Conservation (phyloP, 2,113 vertebrate species). For the Chaetura pelagica region DNA sequence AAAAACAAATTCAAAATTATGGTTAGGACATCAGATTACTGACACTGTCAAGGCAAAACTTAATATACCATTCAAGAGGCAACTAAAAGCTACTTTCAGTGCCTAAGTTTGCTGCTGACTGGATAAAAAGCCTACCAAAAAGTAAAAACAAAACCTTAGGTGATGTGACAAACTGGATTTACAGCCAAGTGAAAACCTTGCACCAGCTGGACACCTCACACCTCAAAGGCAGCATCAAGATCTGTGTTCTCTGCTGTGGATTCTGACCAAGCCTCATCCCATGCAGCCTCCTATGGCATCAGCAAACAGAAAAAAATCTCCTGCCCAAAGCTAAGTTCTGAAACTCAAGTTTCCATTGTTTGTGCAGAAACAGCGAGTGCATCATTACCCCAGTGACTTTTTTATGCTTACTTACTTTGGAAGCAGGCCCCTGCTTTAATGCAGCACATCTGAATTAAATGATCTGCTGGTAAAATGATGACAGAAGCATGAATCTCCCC, state of each 20-base stretch:
- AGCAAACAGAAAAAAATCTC: background rate
- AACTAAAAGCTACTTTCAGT: background rate
- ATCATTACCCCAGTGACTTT: background rate
- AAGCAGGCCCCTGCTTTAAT: constrained; percentile 12
- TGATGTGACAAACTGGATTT: background rate
- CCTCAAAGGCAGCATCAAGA: background rate
- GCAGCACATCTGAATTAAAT: constrained; percentile 28
- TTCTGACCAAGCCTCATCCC: background rate
- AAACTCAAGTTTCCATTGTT: background rate
- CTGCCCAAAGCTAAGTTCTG: background rate
- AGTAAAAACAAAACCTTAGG: background rate
- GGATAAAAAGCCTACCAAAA: background rate
- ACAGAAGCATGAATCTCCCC: constrained; percentile 54
- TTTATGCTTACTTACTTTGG: background rate
- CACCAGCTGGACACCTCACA: background rate
- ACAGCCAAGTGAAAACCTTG: background rate
- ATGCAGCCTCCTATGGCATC: background rate
- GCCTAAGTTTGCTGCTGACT: background rate
- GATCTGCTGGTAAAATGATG: constrained; percentile 24
- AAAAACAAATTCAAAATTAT: background rate
- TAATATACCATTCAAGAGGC: rapidly evolving
- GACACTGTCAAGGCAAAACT: background rate
- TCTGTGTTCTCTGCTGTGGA: background rate
- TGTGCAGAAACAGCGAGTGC: background rate
- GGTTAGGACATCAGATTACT: background rate